Evolutionary conservation across 2,113 vertebrate genomes (phyloP).

Genomic region (Neolamprologus longior): DNA sequence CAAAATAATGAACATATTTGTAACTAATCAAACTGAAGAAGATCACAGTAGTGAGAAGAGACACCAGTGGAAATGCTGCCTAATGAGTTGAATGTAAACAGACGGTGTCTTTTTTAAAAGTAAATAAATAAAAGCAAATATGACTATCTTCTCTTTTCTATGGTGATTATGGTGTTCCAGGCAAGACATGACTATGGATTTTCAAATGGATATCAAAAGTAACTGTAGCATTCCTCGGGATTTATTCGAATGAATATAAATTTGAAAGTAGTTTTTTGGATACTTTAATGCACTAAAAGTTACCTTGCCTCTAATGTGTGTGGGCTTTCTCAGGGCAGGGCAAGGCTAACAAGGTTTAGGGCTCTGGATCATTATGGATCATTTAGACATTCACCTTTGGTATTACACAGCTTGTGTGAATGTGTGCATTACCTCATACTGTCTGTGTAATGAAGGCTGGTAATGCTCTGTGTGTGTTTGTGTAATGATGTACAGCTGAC

Average conservation of each 20-base stretch:
- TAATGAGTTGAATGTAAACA: neutral
- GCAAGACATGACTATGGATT: neutral
- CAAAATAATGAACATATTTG: neutral
- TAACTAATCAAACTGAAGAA: neutral
- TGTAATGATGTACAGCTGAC: neutral
- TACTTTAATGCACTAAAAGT: neutral
- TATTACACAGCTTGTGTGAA: neutral
- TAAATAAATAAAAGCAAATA: neutral
- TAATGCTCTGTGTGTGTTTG: neutral
- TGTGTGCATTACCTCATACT: neutral
- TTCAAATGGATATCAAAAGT: neutral
- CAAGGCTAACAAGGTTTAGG: constrained; percentile 2
- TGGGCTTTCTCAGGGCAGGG: neutral
- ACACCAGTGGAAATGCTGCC: neutral
- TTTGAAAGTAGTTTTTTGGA: neutral
- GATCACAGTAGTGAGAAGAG: neutral
- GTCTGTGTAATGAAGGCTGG: neutral
- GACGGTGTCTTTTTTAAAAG: neutral
- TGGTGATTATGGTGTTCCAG: neutral
- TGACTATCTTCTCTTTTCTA: neutral
- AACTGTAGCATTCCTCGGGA: neutral
- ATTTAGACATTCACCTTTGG: constrained; percentile 16
- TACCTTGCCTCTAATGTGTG: neutral
- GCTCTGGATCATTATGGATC: constrained; percentile 9
- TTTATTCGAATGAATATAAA: neutral